These are phyloP conservation scores for Morone saxatilis DNA, from an alignment of 2,113 vertebrate genomes.

Conservation along the genomic window DNA sequence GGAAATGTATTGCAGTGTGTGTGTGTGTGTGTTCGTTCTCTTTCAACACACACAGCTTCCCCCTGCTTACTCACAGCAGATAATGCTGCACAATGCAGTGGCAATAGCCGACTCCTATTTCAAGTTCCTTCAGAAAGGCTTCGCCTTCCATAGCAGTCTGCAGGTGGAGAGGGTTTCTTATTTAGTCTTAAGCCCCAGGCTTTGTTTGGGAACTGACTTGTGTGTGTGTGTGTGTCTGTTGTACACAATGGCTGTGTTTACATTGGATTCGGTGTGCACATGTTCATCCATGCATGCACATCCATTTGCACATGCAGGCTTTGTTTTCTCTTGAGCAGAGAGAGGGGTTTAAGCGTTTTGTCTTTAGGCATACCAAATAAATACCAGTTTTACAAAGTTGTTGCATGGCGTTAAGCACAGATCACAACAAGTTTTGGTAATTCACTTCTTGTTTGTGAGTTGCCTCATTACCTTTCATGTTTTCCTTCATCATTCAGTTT, in stretches of 20 bases:
- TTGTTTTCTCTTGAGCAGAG: conserved; percentile 41
- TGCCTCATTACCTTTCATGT: background rate
- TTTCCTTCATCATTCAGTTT: background rate
- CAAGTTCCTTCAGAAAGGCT: conserved; percentile 30
- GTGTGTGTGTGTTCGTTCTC: background rate
- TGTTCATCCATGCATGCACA: conserved; percentile 52
- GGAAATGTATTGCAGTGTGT: conserved; percentile 1
- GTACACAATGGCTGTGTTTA: conserved; percentile 73
- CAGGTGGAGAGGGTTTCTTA: conserved; percentile 68
- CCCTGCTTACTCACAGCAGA: conserved; percentile 49
- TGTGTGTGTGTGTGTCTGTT: conserved; percentile 68
- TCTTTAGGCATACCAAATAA: background rate
- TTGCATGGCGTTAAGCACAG: background rate
- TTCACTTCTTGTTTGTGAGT: background rate
- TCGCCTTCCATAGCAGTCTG: conserved; percentile 42
- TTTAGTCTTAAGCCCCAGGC: conserved; percentile 69
- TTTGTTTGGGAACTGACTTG: conserved; percentile 69
- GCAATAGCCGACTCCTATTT: conserved; percentile 57
- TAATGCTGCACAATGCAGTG: conserved; percentile 45
- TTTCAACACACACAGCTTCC: conserved; percentile 31
- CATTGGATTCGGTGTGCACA: conserved; percentile 59
- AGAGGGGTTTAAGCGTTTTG: conserved; percentile 31
- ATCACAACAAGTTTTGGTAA: background rate
- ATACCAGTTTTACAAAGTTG: background rate
- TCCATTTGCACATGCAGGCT: conserved; percentile 40